Base-by-base conservation (phyloP, 2,797 vertebrate genomes). In the Enteromius fasciolatus region DNA sequence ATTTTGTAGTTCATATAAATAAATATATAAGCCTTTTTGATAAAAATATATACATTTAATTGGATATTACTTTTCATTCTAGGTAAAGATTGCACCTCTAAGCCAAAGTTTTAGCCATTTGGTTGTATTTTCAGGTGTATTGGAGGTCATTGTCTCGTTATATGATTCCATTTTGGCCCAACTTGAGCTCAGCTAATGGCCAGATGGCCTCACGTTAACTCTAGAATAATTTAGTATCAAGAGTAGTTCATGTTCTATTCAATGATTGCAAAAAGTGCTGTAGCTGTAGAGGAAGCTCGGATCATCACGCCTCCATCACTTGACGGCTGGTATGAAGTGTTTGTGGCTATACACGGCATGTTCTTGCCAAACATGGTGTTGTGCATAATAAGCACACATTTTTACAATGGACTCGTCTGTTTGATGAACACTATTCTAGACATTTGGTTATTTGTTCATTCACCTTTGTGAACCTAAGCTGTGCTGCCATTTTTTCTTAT, bases 341-440 rank as follows among this genome's bases (percentile, higher is more conserved):
- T 63, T 76, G 57, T 76, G 54, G 67, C 11, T 68, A 59, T 61
- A 76, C 39, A 76, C 23, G 17, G 4, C 28, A 31, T 46, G 76
- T 80, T 80, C 52, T 80, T 80, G 68, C 78, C 78, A 80, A 80
- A 52, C 78, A 69, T 69, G 78, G 64, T 69, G 78, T 44, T 52
- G 28, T 50, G 78, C 63, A 80, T 59, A 41, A 59, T 48, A 36
- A 74, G 41, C 67, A 41, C 67, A 18, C 33, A 67, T 80, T 70
- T 69, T 70, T 46, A 80, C 67, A 76, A 63, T 61, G 57, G 39
- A 44, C 57, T 63, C 4, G n/a, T 73, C 57, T 61, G 57, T 23
- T 41, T 63, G 74, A 76, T 1, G 0, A 10, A 63, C 67, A 81
- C 57, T 74, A 59, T 73, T 73, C 68, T 52, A 61, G 79, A 28